Conservation (phyloP, 2,113 vertebrate species). For the Isurus oxyrinchus region DNA sequence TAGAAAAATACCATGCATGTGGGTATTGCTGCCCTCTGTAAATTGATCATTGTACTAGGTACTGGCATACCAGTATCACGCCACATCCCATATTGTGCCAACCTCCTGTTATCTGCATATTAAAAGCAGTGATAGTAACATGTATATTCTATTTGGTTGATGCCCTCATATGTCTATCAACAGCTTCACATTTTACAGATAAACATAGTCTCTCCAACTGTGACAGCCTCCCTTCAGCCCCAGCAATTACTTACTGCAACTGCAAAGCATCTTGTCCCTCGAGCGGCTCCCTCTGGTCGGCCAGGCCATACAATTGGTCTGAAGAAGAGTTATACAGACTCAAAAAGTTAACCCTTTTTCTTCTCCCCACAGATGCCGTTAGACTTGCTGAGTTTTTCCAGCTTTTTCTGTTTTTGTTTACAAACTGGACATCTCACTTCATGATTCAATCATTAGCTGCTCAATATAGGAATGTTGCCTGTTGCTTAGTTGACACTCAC, state of each 20-base stretch:
- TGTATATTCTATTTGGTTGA: not conserved
- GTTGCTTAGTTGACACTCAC: not conserved
- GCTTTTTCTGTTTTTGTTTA: too few species aligned
- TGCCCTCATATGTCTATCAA: not conserved
- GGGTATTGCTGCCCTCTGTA: not conserved
- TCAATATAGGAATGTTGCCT: not conserved
- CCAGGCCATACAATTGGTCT: too few species aligned
- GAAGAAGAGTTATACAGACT: too few species aligned
- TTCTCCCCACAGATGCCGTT: too few species aligned
- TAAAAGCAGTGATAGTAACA: not conserved
- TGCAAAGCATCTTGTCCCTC: not conserved
- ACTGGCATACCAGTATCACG: not conserved
- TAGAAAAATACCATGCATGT: not conserved
- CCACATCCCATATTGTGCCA: not conserved
- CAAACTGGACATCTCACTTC: not conserved
- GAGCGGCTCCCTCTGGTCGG: not conserved
- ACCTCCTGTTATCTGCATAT: not conserved
- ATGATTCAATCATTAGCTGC: not conserved
- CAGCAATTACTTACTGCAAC: not conserved
- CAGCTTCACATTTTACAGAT: not conserved
- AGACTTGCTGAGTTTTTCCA: too few species aligned
- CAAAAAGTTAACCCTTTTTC: too few species aligned
- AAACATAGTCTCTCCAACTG: not conserved
- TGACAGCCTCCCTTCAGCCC: not conserved
- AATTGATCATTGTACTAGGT: not conserved